These are phyloP conservation scores for Cataglyphis altisquamis DNA, from an alignment of 2,888 invertebrate species.

Conservation along the genomic window DNA sequence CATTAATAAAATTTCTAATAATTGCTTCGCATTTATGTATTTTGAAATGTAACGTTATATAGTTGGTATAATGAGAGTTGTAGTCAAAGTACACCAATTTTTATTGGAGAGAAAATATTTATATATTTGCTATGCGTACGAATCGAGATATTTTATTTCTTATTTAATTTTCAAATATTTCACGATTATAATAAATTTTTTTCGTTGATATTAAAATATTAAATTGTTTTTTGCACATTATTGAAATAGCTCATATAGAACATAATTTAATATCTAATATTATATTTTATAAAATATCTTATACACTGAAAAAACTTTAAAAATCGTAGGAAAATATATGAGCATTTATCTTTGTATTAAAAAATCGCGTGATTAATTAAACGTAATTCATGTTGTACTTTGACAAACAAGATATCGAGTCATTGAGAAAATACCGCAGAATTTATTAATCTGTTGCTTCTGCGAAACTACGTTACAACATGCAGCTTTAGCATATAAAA, in stretches of 20 bases:
- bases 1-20: neutral
- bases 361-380: neutral
- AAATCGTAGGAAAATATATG: neutral
- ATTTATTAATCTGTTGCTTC: neutral
- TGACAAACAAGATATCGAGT: conserved; percentile 6
- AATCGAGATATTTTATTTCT: neutral
- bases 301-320: neutral
- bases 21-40: neutral
- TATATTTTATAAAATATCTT: neutral
- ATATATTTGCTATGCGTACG: neutral
- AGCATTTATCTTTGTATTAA: neutral
- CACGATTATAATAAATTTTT: neutral
- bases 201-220: neutral
- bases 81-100: neutral
- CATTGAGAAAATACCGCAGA: conserved; percentile 15
- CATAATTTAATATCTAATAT: neutral
- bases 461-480: neutral
- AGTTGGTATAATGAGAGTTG: neutral
- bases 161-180: neutral
- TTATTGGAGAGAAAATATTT: conserved; percentile 7
- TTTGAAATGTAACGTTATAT: neutral
- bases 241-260: neutral
- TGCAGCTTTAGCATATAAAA: conserved; percentile 3
- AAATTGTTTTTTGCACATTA: neutral
- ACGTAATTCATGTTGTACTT: neutral